Evolutionary conservation across 2,888 invertebrate species (phyloP), one percentile per base, ranked within the genome.

Genomic region (Neoaliturus tenellus): DNA sequence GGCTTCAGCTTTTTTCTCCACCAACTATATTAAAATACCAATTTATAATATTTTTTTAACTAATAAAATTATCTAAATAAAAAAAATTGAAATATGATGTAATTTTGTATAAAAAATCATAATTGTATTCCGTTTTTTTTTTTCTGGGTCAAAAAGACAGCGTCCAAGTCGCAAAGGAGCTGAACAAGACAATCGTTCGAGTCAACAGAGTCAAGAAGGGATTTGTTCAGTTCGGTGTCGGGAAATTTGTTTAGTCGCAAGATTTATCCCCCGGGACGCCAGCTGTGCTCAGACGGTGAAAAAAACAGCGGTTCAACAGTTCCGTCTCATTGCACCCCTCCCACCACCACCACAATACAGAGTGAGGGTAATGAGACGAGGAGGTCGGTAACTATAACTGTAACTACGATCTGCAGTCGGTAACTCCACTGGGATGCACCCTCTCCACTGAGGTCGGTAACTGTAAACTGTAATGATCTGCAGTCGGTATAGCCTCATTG

Each of bases 181-280:
- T 39, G 39, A 6, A 8, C 39, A 23, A 62, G 62, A 62, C 62
- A 62, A 31, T 62, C 25, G 62, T 28, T 0, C 31, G 14, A 62
- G 62, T 62, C 28, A 62, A 62, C 62, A 62, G 28, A 62, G 20
- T 4, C 31, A 31, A 67, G 39, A 44, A 17, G 73, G 44, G 73
- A 75, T 75, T 75, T 75, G 73, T 75, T 39, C 73, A 41, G 44
- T 17, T 28, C 44, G 69, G 73, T 75, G 73, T 75, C 48, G 44
- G 73, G 73, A 44, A 75, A 75, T 75, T 75, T 75, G 73, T 75
- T 75, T 75, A 75, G 73, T 44, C 44, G 73, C 35, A 51, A 55
- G 78, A 78, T 78, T 75, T 51, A 55, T 55, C 78, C 55, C 78
- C 17, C 0, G 48, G 78, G 78, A 35, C 48, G 78, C 31, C 78